These are phyloP conservation scores for Polyploca ridens DNA, from an alignment of 2,888 invertebrate genomes.

Conservation along the genomic window DNA sequence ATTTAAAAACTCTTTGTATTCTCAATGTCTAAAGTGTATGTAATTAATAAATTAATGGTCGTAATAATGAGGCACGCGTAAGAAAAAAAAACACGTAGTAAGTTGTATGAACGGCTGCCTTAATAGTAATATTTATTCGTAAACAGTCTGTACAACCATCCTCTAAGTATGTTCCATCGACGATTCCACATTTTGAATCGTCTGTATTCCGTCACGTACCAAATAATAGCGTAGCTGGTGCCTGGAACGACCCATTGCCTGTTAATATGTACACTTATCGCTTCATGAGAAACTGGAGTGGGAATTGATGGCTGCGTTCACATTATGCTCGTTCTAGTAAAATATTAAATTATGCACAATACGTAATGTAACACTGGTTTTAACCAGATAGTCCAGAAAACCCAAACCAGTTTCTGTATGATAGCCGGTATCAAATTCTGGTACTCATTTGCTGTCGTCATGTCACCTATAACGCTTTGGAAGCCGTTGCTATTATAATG, in stretches of 20 bases:
- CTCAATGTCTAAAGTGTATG: conserved; percentile 57
- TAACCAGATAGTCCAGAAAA: neutral
- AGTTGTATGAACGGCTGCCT: conserved; percentile 72
- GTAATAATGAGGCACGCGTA: conserved; percentile 64
- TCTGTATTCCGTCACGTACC: conserved; percentile 65
- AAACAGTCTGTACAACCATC: conserved; percentile 60
- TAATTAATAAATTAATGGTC: conserved; percentile 61
- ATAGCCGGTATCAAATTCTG: neutral
- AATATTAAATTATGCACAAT: conserved; percentile 8
- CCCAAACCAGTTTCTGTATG: neutral
- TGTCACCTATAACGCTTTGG: neutral
- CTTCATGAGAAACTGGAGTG: conserved; percentile 9
- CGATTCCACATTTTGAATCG: conserved; percentile 38
- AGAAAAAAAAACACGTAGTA: conserved; percentile 53
- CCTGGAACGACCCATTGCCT: conserved; percentile 26
- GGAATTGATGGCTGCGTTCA: neutral
- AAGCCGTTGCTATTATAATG: neutral
- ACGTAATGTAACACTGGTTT: conserved; percentile 7
- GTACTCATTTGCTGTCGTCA: conserved; percentile 5
- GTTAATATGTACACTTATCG: conserved; percentile 15
- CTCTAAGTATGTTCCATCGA: conserved; percentile 57
- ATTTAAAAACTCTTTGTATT: conserved; percentile 76
- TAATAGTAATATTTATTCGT: conserved; percentile 68
- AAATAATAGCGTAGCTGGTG: conserved; percentile 73
- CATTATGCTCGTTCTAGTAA: conserved; percentile 3